These are phyloP conservation scores for Dioctria rufipes DNA, from an alignment of 2,888 invertebrate genomes.

Conservation along the genomic window DNA sequence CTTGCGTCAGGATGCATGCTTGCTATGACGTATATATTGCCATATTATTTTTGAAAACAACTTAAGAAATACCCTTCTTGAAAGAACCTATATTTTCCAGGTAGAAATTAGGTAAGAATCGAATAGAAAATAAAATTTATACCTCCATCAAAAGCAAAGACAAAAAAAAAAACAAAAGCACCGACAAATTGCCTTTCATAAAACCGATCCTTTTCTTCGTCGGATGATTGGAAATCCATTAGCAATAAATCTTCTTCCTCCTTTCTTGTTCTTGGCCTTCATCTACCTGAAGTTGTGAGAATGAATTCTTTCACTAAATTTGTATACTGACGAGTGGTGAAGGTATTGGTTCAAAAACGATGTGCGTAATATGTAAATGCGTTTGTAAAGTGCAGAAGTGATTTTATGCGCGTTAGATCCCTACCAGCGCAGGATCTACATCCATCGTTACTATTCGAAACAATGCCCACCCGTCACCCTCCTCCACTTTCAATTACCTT, in stretches of 20 bases:
- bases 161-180: neutral
- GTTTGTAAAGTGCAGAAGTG: neutral
- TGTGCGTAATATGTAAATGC: neutral
- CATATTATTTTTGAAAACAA: no score
- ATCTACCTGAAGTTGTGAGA: conserved; percentile 30
- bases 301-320: conserved; percentile 26
- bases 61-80: no score
- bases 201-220: neutral
- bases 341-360: conserved; percentile 21
- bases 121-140: no score
- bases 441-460: neutral
- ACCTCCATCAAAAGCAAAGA: no score
- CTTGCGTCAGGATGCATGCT: no score
- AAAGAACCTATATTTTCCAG: no score
- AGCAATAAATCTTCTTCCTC: conserved; percentile 26
- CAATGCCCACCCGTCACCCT: conserved; percentile 7
- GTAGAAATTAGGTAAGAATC: no score
- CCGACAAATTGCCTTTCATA: conserved; percentile 29
- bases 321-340: neutral
- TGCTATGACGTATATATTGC: no score
- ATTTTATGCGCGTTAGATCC: neutral
- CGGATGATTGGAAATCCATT: conserved; percentile 13
- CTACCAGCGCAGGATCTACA: neutral
- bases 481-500: conserved; percentile 36
- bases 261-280: conserved; percentile 13